phyloP scores from a whole-genome alignment of 2,113 vertebrate genomes.

The Oncorhynchus tshawytscha region DNA sequence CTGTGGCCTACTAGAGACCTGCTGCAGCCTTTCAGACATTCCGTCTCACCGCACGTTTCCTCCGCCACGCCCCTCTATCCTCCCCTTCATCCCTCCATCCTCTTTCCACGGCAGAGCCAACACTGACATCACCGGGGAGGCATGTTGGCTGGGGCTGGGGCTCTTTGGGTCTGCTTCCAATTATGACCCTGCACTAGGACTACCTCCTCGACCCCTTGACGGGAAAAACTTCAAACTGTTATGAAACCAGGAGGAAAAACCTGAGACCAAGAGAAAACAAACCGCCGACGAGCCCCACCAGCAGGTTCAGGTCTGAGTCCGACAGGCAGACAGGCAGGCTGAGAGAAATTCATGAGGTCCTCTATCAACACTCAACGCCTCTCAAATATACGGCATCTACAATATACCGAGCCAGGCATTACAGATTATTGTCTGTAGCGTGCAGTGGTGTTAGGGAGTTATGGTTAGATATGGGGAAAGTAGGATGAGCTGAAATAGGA shows the following conservation, averaged over 20 bases:
- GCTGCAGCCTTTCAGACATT: constrained; percentile 51
- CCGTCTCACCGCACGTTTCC: constrained; percentile 36
- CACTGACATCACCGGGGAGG: constrained; percentile 74
- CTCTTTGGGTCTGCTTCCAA: constrained; percentile 74
- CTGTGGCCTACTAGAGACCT: background rate
- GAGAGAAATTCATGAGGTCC: constrained; percentile 5
- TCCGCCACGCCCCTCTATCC: constrained; percentile 1
- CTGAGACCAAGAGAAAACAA: constrained; percentile 54
- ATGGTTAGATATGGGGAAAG: constrained; percentile 13
- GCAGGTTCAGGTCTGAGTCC: background rate
- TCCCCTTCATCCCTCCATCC: constrained; percentile 6
- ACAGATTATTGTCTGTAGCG: constrained; percentile 16
- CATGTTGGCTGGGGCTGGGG: constrained; percentile 49
- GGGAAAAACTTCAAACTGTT: constrained; percentile 55
- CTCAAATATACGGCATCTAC: constrained; percentile 23
- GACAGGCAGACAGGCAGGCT: background rate
- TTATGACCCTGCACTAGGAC: constrained; percentile 53
- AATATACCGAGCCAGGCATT: background rate
- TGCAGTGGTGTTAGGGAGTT: background rate
- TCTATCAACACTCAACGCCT: constrained; percentile 9
- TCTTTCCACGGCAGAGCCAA: constrained; percentile 47
- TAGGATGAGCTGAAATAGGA: constrained; percentile 18
- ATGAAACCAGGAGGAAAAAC: constrained; percentile 57
- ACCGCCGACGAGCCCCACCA: constrained; percentile 25
- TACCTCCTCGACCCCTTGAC: constrained; percentile 29